Evolutionary conservation across 2,113 vertebrate genomes (phyloP).

Genomic region (Entomyzon cyanotis): DNA sequence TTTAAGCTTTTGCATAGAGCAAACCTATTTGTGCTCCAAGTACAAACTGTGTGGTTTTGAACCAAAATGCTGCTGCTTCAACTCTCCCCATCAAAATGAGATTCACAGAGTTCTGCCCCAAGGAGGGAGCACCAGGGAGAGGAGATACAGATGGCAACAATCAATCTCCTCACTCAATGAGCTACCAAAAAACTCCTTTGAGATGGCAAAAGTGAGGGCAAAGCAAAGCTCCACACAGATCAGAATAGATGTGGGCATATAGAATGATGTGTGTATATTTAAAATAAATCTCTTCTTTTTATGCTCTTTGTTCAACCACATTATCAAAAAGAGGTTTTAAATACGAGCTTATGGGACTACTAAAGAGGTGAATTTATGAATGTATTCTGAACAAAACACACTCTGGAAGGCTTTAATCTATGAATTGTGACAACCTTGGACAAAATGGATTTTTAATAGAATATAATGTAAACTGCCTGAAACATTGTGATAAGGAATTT

Average conservation of each 20-base stretch:
- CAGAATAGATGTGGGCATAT: not conserved
- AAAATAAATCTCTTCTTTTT: slow-evolving; percentile 36
- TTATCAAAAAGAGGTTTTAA: slow-evolving; percentile 66
- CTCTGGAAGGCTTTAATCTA: slow-evolving; percentile 61
- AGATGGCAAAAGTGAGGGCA: not conserved
- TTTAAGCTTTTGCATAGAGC: too few species aligned
- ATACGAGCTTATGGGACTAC: slow-evolving; percentile 28
- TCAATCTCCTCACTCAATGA: not conserved
- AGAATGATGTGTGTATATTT: not conserved
- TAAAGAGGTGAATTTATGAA: slow-evolving; percentile 68
- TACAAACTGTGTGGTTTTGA: not conserved
- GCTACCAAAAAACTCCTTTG: not conserved
- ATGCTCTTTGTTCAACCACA: slow-evolving; percentile 27
- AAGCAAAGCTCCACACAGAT: not conserved
- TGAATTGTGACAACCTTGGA: slow-evolving; percentile 69
- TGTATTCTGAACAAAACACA: slow-evolving; percentile 64
- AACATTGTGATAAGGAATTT: slow-evolving; percentile 69
- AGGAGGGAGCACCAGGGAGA: not conserved
- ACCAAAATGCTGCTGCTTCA: not conserved
- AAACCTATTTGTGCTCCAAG: not conserved
- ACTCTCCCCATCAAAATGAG: not conserved
- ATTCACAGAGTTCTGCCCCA: not conserved
- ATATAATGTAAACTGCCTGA: slow-evolving; percentile 70
- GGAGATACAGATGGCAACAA: not conserved
- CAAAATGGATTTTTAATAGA: slow-evolving; percentile 72